Base-by-base conservation (phyloP, 2,797 vertebrate species). In the Anguilla pacifica region DNA sequence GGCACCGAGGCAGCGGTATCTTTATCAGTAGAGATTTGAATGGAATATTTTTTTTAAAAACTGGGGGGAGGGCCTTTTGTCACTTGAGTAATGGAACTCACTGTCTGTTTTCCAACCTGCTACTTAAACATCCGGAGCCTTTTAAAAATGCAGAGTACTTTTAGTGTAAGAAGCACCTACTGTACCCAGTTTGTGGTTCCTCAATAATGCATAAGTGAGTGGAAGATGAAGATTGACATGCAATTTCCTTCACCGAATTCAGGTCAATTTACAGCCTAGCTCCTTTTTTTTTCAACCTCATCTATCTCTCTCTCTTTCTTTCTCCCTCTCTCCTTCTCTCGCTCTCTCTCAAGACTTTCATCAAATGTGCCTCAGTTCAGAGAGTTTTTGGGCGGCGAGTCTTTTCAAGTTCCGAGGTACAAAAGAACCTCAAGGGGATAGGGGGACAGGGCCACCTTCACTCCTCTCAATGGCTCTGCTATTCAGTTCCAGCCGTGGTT, bases 301-400 rank as follows among this genome's bases (percentile, higher is more conserved):
- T 10, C 85, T 51, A 39, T 6, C 43, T 25, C 61, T 17, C 25
- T 72, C 86, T 85, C 6, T 51, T 25, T 82, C 84, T 53, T 57
- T 72, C 86, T 88, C 67, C 88, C 57, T 88, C 59, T 46, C 55
- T 74, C 25, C 35, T 84, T 85, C 6, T 51, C 31, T 84, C 79
- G 39, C 86, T 88, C 86, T 88, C 79, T 89, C 59, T 90, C 61
- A 86, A 86, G 89, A 88, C 88, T 83, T 87, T 89, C 86, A 90
- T 90, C 84, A 89, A 89, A 89, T 87, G 90, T 90, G 90, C 88
- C 89, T 84, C 85, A 89, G 77, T 90, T 84, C 79, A 88, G 43
- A 82, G 84, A 86, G 83, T 19, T 86, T 90, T 86, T 15, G 19
- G 39, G 22, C 83, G 64, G 86, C 88, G 79, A 46, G 87, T 84